Evolutionary conservation across 2,113 vertebrate species (phyloP), one percentile per base, ranked within the genome.

Genomic region (Nibea coibor): DNA sequence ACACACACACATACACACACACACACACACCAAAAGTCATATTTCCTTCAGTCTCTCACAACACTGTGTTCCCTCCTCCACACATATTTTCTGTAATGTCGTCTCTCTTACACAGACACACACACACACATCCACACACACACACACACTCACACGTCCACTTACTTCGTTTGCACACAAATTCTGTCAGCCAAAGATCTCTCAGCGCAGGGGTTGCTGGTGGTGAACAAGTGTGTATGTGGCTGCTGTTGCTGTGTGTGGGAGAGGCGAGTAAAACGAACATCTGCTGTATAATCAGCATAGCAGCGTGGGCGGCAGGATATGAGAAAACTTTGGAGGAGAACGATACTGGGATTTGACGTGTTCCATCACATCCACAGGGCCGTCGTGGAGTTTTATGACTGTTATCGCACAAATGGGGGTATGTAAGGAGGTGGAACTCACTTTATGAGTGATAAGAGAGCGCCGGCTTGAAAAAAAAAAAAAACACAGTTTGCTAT

Each of bases 231-330:
- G 69, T 89, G 75, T 35, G 35, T 79, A 68, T 83, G 88, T 78
- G 70, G 83, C 85, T 78, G 85, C 19, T 48, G 66, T 72, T 45
- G 42, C 75, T 58, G 72, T 85, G 85, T 90, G 91, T 92, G 91
- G 88, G 88, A 81, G 80, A 87, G 77, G 82, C 73, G 19, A 86
- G 59, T 53, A 75, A 86, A 84, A 84, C 71, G 65, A 87, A 90
- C 90, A 91, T 93, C 90, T 92, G 87, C 73, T 83, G 78, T 82
- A 84, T 89, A 88, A 90, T 93, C 85, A 90, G 74, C 84, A 58
- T 2, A 75, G 82, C 64, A 67, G 78, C 20, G 81, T 90, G 83
- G 90, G 91, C 35, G 67, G 81, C 63, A 35, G 10, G 71, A 86
- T 76, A 87, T 74, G 78, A 78, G 69, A 72, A 78, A 75, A 84